phyloP scores from a whole-genome alignment of 2,888 invertebrate species.

The Tachina grossa region DNA sequence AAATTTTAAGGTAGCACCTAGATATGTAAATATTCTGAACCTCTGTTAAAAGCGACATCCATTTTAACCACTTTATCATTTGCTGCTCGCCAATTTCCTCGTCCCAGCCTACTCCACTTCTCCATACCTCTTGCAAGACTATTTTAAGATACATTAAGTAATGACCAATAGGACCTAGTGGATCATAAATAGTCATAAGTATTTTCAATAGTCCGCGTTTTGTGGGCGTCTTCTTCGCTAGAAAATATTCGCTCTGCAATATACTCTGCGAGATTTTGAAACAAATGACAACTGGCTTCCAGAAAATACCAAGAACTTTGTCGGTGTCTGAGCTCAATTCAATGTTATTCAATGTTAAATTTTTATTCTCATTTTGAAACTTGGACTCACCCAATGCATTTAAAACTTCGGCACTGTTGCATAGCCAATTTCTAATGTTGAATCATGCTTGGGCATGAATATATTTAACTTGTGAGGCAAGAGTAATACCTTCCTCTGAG shows the following conservation, averaged over 20 bases:
- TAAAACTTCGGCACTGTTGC: neutral
- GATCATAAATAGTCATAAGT: conserved; percentile 62
- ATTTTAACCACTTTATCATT: conserved; percentile 1
- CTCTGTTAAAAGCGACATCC: conserved; percentile 3
- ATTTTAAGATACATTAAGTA: conserved; percentile 60
- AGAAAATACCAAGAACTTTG: neutral
- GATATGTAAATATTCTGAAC: too few relatives aligned
- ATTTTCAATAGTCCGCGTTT: conserved; percentile 58
- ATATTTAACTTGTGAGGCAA: conserved; percentile 14
- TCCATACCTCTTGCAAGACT: conserved; percentile 59
- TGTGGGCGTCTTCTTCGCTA: neutral
- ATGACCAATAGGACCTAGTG: conserved; percentile 45
- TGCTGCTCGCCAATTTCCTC: neutral
- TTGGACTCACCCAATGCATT: neutral
- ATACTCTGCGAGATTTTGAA: neutral
- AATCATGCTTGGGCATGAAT: conserved; percentile 24
- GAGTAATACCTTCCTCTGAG: conserved; percentile 1
- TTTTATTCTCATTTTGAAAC: neutral
- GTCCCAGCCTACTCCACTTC: conserved; percentile 50
- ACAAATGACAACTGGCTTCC: neutral
- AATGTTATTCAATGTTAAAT: neutral
- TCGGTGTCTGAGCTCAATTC: neutral
- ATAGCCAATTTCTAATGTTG: conserved; percentile 30
- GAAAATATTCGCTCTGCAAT: too few relatives aligned
- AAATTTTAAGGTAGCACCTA: neutral